phyloP scores from a whole-genome alignment of 2,888 invertebrate species.

The Crocallis elinguaria region DNA sequence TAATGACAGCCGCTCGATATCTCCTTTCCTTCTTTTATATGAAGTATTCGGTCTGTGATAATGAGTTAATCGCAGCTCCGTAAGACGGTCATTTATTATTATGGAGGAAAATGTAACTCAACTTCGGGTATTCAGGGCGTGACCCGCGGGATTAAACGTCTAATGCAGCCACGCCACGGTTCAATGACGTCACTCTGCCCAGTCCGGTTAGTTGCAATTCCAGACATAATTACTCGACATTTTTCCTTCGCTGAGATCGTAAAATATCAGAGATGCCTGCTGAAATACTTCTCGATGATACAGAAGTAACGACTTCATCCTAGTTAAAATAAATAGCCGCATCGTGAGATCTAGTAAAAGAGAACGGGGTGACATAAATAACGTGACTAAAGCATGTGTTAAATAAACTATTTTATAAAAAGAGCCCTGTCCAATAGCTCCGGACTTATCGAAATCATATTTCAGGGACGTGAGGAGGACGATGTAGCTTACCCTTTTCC shows the following conservation, averaged over 20 bases:
- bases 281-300: constrained; percentile 32
- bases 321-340: constrained; percentile 44
- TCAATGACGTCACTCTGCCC: constrained; percentile 36
- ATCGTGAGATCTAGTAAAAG: constrained; percentile 44
- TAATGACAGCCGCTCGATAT: constrained; percentile 68
- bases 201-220: constrained; percentile 31
- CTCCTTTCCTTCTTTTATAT: constrained; percentile 47
- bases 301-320: constrained; percentile 30
- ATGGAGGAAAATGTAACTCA: constrained; percentile 39
- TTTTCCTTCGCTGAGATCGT: not conserved
- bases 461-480: constrained; percentile 80
- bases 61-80: constrained; percentile 57
- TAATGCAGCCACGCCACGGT: constrained; percentile 34
- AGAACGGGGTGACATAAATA: constrained; percentile 50
- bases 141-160: constrained; percentile 38
- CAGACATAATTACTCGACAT: constrained; percentile 18
- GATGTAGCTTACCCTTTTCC: constrained; percentile 76
- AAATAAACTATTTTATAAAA: constrained; percentile 75
- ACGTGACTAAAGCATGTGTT: constrained; percentile 61
- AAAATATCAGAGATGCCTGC: constrained; percentile 15
- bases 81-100: constrained; percentile 49
- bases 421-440: constrained; percentile 75
- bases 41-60: constrained; percentile 56
- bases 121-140: constrained; percentile 35
- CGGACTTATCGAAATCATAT: constrained; percentile 83